Evolutionary conservation across 2,113 vertebrate genomes (phyloP).

Genomic region (Silurus meridionalis): DNA sequence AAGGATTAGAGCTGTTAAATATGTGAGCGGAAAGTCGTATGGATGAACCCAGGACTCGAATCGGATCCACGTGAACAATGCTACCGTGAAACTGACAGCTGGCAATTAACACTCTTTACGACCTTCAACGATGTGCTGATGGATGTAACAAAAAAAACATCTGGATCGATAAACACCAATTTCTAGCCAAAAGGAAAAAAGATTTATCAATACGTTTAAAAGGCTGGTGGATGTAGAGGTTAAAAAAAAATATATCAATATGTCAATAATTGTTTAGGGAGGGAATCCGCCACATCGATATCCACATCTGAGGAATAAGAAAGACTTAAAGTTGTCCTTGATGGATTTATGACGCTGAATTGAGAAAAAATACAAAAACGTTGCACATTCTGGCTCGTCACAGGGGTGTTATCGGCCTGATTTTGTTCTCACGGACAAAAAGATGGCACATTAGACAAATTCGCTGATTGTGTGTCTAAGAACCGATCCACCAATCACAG

Average conservation of each 20-base stretch:
- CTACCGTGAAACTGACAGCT: slow-evolving; percentile 29
- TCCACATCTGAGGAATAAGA: neutral
- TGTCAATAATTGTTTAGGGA: slow-evolving; percentile 4
- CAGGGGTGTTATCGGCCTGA: neutral
- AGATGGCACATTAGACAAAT: neutral
- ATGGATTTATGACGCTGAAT: neutral
- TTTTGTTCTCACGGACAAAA: neutral
- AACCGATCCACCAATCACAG: neutral
- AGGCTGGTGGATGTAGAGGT: neutral
- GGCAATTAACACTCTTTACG: slow-evolving; percentile 39
- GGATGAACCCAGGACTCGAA: slow-evolving; percentile 28
- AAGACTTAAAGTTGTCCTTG: neutral
- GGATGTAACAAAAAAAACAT: neutral
- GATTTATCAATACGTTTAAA: neutral
- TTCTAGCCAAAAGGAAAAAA: neutral
- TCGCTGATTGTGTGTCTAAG: neutral
- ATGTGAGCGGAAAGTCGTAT: slow-evolving; percentile 12
- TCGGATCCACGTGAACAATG: slow-evolving; percentile 20
- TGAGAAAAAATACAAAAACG: neutral
- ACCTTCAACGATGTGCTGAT: slow-evolving; percentile 30
- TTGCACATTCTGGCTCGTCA: neutral
- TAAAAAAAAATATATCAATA: neutral
- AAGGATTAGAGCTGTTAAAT: slow-evolving; percentile 44
- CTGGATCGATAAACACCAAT: neutral
- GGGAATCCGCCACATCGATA: neutral